Base-by-base conservation (phyloP, 2,888 invertebrate genomes). In the Cephus runcator region DNA sequence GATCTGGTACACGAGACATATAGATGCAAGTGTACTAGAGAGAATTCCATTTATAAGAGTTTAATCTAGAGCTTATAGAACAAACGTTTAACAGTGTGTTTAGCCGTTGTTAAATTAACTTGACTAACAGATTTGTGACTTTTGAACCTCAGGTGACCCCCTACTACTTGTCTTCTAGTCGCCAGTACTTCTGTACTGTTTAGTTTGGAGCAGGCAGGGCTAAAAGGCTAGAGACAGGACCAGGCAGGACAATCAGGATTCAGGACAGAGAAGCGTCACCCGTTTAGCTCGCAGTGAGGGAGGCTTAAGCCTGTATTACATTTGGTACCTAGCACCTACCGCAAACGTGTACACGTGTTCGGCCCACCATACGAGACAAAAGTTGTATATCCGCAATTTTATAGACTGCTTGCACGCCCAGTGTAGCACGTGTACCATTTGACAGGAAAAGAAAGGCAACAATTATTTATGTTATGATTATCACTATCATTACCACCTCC, bases 91-190 rank as follows among this genome's bases (percentile, higher is more conserved):
- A 69, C 30, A 33, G 31, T 33, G 69, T 33, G 33, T 79, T 68
- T 85, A 83, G 84, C 85, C 85, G 83, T 40, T 83, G 77, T 84
- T 78, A 85, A 85, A 81, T 80, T 84, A 85, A 83, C 82, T 84
- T 85, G 84, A 88, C 88, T 88, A 88, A 88, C 86, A 87, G 88
- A 89, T 89, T 89, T 91, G 87, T 91, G 87, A 91, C 87, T 91
- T 91, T 91, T 91, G 83, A 91, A 91, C 90, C 91, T 91, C 90
- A 91, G 91, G 91, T 91, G 89, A 90, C 87, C 87, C 85, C 86
- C 86, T 91, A 90, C 91, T 89, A 89, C 90, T 91, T 90, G 91
- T 91, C 91, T 89, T 90, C 91, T 91, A 91, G 90, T 90, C 89
- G 88, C 85, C 91, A 90, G 90, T 91, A 91, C 90, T 87, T 84